Evolutionary conservation across 2,888 invertebrate genomes (phyloP).

Genomic region (Tetropium fuscum): DNA sequence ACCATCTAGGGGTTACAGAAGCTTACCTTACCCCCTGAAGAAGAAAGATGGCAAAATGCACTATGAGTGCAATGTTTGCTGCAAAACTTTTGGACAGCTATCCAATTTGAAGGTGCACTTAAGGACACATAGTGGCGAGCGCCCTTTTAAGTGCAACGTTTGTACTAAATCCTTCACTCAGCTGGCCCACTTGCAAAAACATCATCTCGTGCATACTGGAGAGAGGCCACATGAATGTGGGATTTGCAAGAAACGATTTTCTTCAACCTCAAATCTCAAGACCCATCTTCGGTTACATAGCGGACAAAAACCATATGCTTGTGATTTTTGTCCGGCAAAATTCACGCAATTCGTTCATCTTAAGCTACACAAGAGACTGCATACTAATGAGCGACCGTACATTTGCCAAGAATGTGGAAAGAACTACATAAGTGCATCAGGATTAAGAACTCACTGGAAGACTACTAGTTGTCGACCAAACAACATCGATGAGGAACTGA

Average conservation of each 20-base stretch:
- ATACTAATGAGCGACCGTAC: conserved; percentile 97
- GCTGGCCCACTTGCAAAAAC: conserved; percentile 97
- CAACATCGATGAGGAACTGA: conserved; percentile 87
- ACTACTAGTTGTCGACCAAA: conserved; percentile 94
- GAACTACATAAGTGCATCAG: conserved; percentile 97
- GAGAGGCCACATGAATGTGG: conserved; percentile 99
- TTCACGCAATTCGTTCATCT: conserved; percentile 99
- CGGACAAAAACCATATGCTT: conserved; percentile 94
- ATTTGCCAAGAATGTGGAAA: conserved; percentile 97
- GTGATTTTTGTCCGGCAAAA: conserved; percentile 96
- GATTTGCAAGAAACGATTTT: conserved; percentile 98
- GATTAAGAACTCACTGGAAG: conserved; percentile 95
- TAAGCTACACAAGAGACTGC: conserved; percentile 94
- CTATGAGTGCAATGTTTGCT: conserved; percentile 98
- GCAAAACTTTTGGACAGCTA: conserved; percentile 97
- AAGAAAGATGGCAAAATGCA: conserved; percentile 99
- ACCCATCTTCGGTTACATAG: conserved; percentile 97
- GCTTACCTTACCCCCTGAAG: conserved; percentile 95
- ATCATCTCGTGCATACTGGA: conserved; percentile 98
- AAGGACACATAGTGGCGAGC: conserved; percentile 97
- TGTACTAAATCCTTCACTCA: conserved; percentile 99
- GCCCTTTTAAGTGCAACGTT: conserved; percentile 97
- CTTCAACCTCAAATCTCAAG: conserved; percentile 97
- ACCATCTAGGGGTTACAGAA: conserved; percentile 88
- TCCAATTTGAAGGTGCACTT: conserved; percentile 98